These are phyloP conservation scores for Myiozetetes cayanensis DNA, from an alignment of 2,113 vertebrate species.

Conservation along the genomic window DNA sequence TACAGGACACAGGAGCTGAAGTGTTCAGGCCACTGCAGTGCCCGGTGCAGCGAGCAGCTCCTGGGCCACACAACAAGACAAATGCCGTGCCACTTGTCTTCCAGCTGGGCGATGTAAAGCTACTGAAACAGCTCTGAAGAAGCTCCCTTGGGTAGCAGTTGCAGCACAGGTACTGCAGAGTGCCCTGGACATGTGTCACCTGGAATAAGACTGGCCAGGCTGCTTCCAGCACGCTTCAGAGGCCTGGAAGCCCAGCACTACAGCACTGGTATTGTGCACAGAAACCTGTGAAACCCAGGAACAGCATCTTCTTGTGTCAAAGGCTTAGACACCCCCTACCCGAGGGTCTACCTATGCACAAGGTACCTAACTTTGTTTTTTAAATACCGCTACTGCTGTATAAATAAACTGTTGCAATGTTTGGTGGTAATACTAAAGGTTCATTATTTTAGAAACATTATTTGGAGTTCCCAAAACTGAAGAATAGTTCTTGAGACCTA, in stretches of 20 bases:
- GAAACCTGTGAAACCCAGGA: not conserved
- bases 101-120: not conserved
- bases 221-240: not conserved
- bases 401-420: not conserved
- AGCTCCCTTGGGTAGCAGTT: not conserved
- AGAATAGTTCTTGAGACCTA: not conserved
- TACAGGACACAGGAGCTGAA: not conserved
- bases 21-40: not conserved
- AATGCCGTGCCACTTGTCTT: not conserved
- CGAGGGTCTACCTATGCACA: not conserved
- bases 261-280: not conserved
- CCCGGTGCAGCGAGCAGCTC: not conserved
- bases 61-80: not conserved
- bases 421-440: not conserved
- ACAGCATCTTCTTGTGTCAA: fast-evolving
- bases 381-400: not conserved
- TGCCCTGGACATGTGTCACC: not conserved
- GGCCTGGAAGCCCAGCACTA: not conserved
- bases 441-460: not conserved
- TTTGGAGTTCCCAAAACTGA: not conserved
- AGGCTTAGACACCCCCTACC: not conserved
- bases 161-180: not conserved
- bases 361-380: not conserved
- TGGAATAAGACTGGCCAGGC: not conserved
- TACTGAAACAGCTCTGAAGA: not conserved